Evolutionary conservation across 2,888 invertebrate genomes (phyloP).

Genomic region (Asteroscopus sphinx): DNA sequence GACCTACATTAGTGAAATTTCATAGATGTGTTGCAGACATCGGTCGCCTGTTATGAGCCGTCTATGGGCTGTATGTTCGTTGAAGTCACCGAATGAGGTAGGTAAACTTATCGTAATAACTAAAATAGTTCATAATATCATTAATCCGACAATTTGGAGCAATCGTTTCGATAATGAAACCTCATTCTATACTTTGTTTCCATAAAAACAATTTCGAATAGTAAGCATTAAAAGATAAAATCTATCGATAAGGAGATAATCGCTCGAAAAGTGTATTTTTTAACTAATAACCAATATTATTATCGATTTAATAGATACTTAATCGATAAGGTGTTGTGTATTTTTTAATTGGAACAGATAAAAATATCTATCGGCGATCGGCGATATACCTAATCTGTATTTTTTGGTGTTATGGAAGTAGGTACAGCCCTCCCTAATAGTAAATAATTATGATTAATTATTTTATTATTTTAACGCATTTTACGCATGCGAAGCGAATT

Average conservation of each 20-base stretch:
- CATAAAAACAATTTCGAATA: constrained; percentile 32
- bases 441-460: no score
- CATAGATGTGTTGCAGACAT: no score
- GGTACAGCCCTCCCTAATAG: constrained; percentile 35
- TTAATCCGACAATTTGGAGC: constrained; percentile 29
- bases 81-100: no score
- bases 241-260: constrained; percentile 34
- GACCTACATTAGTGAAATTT: no score
- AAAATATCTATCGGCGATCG: constrained; percentile 15
- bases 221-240: constrained; percentile 40
- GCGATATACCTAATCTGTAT: constrained; percentile 32
- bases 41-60: no score
- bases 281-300: constrained; percentile 52
- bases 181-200: constrained; percentile 13
- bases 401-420: constrained; percentile 44
- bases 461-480: no score
- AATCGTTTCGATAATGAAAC: constrained; percentile 18
- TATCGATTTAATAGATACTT: constrained; percentile 52
- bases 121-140: constrained; percentile 7
- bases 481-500: no score
- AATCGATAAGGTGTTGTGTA: constrained; percentile 51
- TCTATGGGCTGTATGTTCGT: no score
- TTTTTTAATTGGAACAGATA: constrained; percentile 60
- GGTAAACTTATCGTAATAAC: not conserved
- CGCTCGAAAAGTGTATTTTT: constrained; percentile 42